Percentiles rank a stretch among this genome's conserved stretches.
Evolutionary conservation across 2,113 vertebrate genomes (phyloP).

Genomic region (Xenopus tropicalis): DNA sequence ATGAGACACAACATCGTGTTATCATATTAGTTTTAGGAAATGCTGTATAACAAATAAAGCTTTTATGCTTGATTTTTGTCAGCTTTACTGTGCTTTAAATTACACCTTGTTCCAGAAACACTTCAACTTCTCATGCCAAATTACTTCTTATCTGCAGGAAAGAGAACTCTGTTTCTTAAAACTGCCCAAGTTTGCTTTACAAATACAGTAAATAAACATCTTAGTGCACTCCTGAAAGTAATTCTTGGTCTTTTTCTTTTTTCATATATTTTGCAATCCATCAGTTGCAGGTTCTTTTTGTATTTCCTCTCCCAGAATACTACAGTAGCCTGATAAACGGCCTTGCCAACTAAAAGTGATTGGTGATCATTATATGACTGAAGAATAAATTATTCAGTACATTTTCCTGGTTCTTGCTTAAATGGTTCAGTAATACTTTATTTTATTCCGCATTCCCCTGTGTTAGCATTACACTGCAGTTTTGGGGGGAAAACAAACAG

Average conservation of each 20-base stretch:
- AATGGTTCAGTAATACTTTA: slow-evolving; percentile 59
- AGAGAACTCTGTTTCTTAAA: slow-evolving; percentile 39
- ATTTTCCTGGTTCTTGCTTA: slow-evolving; percentile 63
- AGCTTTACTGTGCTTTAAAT: slow-evolving; percentile 28
- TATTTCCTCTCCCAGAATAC: slow-evolving; percentile 66
- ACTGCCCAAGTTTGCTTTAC: slow-evolving; percentile 53
- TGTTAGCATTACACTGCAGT: too few relatives aligned
- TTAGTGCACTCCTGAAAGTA: slow-evolving; percentile 71
- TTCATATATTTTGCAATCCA: slow-evolving; percentile 74
- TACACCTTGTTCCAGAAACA: slow-evolving; percentile 19
- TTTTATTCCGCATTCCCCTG: slow-evolving; percentile 47
- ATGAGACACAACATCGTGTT: too few relatives aligned
- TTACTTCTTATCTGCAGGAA: slow-evolving; percentile 71
- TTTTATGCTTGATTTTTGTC: slow-evolving; percentile 20
- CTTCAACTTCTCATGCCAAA: slow-evolving; percentile 71
- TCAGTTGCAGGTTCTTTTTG: slow-evolving; percentile 65
- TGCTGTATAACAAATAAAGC: too few relatives aligned
- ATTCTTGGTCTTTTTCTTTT: slow-evolving; percentile 75
- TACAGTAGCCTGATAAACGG: slow-evolving; percentile 73
- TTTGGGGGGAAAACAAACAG: too few relatives aligned
- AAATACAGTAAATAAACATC: slow-evolving; percentile 58
- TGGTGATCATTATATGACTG: slow-evolving; percentile 74
- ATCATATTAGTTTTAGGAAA: too few relatives aligned
- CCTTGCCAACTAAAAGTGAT: slow-evolving; percentile 72
- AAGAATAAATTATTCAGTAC: slow-evolving; percentile 70